These are phyloP conservation scores for Bos indicus DNA, from an alignment of 2,113 vertebrate genomes.

Conservation along the genomic window DNA sequence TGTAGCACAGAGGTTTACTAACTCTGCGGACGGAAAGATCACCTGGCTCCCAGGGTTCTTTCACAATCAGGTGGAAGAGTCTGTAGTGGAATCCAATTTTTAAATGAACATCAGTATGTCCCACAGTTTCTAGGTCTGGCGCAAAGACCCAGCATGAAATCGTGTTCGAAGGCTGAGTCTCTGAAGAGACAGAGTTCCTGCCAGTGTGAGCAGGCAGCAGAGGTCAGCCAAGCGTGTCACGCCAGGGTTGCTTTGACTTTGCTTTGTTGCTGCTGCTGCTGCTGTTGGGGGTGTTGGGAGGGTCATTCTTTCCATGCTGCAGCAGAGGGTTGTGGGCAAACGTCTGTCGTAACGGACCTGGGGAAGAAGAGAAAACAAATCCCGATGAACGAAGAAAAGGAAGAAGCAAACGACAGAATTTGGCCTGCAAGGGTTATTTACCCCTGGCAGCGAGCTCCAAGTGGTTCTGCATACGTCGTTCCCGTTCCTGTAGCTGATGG, in stretches of 20 bases:
- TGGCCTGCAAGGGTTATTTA: slow-evolving; percentile 44
- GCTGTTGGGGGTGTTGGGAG: not conserved
- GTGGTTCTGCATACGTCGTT: slow-evolving; percentile 85
- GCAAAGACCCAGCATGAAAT: not conserved
- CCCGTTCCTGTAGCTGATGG: slow-evolving; percentile 85
- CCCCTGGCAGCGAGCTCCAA: slow-evolving; percentile 88
- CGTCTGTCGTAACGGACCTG: slow-evolving; percentile 90
- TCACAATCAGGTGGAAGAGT: not conserved
- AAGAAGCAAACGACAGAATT: not conserved
- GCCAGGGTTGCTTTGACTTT: slow-evolving; percentile 82
- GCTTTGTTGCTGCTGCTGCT: not conserved
- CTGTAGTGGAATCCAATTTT: slow-evolving; percentile 19
- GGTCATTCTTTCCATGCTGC: slow-evolving; percentile 63
- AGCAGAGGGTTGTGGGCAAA: slow-evolving; percentile 89
- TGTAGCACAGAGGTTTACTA: slow-evolving; percentile 34
- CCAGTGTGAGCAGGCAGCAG: not conserved
- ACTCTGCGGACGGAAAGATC: not conserved
- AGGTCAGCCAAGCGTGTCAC: slow-evolving; percentile 84
- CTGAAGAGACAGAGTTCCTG: slow-evolving; percentile 5
- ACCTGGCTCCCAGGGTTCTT: not conserved
- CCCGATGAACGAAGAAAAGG: not conserved
- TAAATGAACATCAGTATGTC: not conserved
- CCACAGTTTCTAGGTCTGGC: not conserved
- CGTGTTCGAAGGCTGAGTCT: not conserved
- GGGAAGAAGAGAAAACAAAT: not conserved